Percentiles rank a stretch among this genome's conserved stretches.
Evolutionary conservation across 1,140 invertebrate genomes (phyloP).

Genomic region (Drosophila sucinea): DNA sequence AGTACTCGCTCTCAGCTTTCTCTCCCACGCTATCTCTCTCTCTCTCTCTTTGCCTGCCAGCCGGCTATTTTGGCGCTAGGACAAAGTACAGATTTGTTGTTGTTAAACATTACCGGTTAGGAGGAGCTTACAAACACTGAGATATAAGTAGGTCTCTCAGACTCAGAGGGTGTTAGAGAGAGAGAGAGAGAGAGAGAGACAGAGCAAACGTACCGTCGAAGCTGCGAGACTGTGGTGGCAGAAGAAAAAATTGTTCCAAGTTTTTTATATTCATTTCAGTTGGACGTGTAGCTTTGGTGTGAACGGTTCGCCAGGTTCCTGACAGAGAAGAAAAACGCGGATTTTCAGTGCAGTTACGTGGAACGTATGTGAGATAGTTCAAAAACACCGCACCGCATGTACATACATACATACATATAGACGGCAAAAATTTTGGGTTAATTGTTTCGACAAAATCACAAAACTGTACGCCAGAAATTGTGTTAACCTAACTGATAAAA

Average conservation of each 20-base stretch:
- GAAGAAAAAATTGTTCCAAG: slow-evolving; percentile 55
- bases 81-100: slow-evolving; percentile 64
- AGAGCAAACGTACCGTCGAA: slow-evolving; percentile 26
- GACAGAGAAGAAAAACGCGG: slow-evolving; percentile 25
- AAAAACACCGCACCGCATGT: slow-evolving; percentile 38
- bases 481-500: too few species aligned
- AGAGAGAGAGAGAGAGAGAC: slow-evolving; percentile 29
- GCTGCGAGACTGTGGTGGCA: slow-evolving; percentile 41
- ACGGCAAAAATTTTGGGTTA: not conserved
- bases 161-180: slow-evolving; percentile 45
- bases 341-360: slow-evolving; percentile 45
- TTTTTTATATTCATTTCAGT: slow-evolving; percentile 55
- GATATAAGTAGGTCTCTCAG: not conserved
- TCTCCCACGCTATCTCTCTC: not conserved
- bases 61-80: slow-evolving; percentile 44
- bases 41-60: not conserved
- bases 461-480: too few species aligned
- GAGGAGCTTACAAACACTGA: slow-evolving; percentile 15
- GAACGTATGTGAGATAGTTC: slow-evolving; percentile 60
- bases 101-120: slow-evolving; percentile 37
- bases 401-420: not conserved
- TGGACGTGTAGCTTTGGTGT: slow-evolving; percentile 71
- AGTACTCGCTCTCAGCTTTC: slow-evolving; percentile 1
- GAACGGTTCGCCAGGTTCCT: slow-evolving; percentile 67
- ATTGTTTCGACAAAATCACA: too few species aligned